Conservation (phyloP, 2,888 invertebrate species). For the Caenorhabditis wallacei region DNA sequence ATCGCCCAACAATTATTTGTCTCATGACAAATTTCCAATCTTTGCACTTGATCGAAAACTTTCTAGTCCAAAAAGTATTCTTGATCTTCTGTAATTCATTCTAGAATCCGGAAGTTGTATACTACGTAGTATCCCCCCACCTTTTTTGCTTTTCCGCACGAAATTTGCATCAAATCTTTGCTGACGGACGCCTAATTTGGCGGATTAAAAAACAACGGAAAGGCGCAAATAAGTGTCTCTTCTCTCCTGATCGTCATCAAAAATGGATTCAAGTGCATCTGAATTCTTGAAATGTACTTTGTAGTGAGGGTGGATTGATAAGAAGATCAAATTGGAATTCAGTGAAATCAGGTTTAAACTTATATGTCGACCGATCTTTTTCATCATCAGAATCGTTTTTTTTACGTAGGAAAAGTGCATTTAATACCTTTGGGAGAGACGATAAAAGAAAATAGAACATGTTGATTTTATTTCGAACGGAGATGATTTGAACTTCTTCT, state of each 20-base stretch:
- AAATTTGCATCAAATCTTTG: slow-evolving; percentile 33
- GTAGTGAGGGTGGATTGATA: not conserved
- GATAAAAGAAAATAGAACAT: not conserved
- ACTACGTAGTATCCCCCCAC: slow-evolving; percentile 38
- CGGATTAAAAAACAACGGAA: slow-evolving; percentile 44
- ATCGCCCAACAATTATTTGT: not conserved
- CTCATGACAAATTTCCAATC: not conserved
- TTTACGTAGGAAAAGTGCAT: slow-evolving; percentile 10
- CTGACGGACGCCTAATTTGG: slow-evolving; percentile 20
- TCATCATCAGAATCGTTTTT: not conserved
- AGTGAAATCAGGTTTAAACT: no score
- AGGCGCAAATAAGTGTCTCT: slow-evolving; percentile 30
- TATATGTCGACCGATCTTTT: no score
- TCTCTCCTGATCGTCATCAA: slow-evolving; percentile 18
- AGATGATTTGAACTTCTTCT: not conserved
- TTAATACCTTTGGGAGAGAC: slow-evolving; percentile 11
- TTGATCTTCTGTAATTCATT: slow-evolving; percentile 28
- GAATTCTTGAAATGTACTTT: not conserved
- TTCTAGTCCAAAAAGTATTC: slow-evolving; percentile 27
- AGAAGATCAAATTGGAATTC: no score
- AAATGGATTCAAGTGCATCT: not conserved
- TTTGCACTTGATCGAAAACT: not conserved
- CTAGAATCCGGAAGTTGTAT: slow-evolving; percentile 53
- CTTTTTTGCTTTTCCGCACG: slow-evolving; percentile 27
- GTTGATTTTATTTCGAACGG: slow-evolving; percentile 1